Conservation (phyloP, 2,888 invertebrate genomes). For the Drosophila tripunctata region DNA sequence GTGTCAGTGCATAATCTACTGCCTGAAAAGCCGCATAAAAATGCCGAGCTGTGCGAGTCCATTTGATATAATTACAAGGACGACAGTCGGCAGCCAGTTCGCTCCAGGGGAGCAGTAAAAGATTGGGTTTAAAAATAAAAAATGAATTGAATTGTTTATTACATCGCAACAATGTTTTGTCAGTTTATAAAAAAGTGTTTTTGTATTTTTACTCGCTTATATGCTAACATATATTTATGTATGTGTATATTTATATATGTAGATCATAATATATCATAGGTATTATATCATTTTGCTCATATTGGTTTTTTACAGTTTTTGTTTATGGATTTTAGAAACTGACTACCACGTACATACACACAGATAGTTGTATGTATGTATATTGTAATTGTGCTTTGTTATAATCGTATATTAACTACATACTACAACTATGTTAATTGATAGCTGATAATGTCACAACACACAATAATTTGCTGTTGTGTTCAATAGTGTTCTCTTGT, state of each 20-base stretch:
- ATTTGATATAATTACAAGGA: constrained; percentile 36
- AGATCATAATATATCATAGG: constrained; percentile 45
- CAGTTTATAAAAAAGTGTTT: constrained; percentile 45
- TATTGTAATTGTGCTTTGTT: constrained; percentile 32
- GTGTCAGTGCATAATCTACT: constrained; percentile 20
- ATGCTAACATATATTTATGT: constrained; percentile 19
- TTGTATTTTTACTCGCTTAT: constrained; percentile 27
- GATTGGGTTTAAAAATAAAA: constrained; percentile 47
- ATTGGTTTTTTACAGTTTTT: constrained; percentile 53
- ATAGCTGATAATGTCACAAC: constrained; percentile 20
- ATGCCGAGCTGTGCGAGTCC: constrained; percentile 16
- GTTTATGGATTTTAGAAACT: constrained; percentile 53
- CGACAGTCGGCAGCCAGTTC: neutral
- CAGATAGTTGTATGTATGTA: no score
- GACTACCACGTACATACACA: constrained; percentile 32
- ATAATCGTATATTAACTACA: constrained; percentile 13
- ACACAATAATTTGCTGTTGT: constrained; percentile 4
- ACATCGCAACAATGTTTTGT: constrained; percentile 50
- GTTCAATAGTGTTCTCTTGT: constrained; percentile 5
- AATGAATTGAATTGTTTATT: constrained; percentile 63
- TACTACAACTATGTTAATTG: constrained; percentile 10
- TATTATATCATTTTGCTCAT: constrained; percentile 56
- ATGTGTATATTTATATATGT: constrained; percentile 4
- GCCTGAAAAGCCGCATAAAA: constrained; percentile 24
- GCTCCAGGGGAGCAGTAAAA: constrained; percentile 26